Conservation (phyloP, 2,797 vertebrate genomes). For the Pangasius larnaudii region DNA sequence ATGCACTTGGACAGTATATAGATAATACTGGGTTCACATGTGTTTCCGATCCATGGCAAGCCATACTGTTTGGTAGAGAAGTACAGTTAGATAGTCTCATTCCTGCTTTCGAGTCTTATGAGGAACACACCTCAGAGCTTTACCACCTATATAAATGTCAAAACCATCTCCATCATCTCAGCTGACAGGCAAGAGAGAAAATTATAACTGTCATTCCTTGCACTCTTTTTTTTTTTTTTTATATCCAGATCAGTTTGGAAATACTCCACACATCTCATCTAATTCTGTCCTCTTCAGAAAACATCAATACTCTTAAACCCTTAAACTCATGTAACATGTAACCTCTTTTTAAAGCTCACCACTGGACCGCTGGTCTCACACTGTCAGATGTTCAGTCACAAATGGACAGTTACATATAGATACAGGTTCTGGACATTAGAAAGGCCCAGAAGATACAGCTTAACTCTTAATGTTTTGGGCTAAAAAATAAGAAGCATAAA, state of each 20-base stretch:
- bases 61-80: neutral
- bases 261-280: neutral
- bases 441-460: neutral
- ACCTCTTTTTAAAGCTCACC: neutral
- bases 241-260: neutral
- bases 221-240: neutral
- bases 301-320: neutral
- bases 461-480: neutral
- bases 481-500: neutral
- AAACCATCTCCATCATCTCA: neutral
- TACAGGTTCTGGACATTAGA: neutral
- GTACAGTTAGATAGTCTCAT: neutral
- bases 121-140: neutral
- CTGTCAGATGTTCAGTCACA: neutral
- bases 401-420: neutral
- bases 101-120: neutral
- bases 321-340: neutral
- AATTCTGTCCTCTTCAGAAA: neutral
- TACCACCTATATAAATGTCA: neutral
- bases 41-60: neutral
- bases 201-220: neutral
- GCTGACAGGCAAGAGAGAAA: neutral
- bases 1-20: neutral
- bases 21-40: neutral
- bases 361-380: neutral